Evolutionary conservation across 2,113 vertebrate species (phyloP), one percentile per base, ranked within the genome.

Genomic region (Paramormyrops kingsleyae): DNA sequence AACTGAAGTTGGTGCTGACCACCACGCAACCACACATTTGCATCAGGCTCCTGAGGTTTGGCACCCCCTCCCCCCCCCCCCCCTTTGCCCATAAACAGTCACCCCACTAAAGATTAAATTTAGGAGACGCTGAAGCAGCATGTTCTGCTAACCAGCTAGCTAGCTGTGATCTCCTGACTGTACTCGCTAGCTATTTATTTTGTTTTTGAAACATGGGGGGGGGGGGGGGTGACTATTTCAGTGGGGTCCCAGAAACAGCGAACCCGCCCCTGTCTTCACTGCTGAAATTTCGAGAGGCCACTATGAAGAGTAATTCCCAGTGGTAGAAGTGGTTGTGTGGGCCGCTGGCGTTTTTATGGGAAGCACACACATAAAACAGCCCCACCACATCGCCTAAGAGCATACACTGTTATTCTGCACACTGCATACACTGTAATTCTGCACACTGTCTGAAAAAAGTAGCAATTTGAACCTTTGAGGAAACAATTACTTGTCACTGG

Each of bases 261-360:
- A 62, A 62, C 56, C 56, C 24, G 1, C 24, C 56, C 24, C 56
- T 62, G 50, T 35, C 4, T 89, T 21, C 56, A 52, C 89, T 15
- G 24, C 21, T 42, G 27, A 83, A 46, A 47, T 62, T 44, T 66
- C 3, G 83, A 89, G 53, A 85, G 15, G 7, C 53, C 49, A 42
- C 89, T 87, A 85, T 86, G n/a, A 87, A 53, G 83, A 86, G 42
- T 49, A 66, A 89, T 85, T 85, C 27, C 35, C 74, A 56, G 52
- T 44, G 27, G 19, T 12, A 1, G 21, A 50, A 19, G 31, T 21
- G 53, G 53, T 56, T 56, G 53, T 56, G 19, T 56, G 35, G 77
- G 21, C 49, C 27, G 42, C 49, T 31, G n/a, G 39, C 35, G 1
- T 46, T 47, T 49, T 62, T 46, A 66, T 21, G 19, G 42, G 42